Conservation (phyloP, 2,888 invertebrate species). For the Brachypterus glaber region DNA sequence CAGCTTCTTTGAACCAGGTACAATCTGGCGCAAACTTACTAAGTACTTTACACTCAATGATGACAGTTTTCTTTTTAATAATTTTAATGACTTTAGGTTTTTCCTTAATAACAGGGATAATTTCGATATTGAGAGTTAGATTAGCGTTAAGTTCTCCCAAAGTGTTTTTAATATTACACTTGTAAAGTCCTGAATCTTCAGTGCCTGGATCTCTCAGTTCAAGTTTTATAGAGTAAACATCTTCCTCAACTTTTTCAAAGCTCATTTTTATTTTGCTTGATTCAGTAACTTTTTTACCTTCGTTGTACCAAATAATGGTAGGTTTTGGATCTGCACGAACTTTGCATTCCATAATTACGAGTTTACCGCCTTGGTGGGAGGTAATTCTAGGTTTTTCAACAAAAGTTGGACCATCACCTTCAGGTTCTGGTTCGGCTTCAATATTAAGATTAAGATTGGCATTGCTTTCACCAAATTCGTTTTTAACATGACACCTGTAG, state of each 20-base stretch:
- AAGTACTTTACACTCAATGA: conserved; percentile 88
- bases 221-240: conserved; percentile 77
- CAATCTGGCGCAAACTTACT: conserved; percentile 90
- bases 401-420: conserved; percentile 91
- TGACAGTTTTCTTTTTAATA: conserved; percentile 83
- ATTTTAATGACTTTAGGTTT: conserved; percentile 86
- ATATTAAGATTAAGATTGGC: conserved; percentile 95
- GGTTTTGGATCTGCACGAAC: conserved; percentile 70
- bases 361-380: conserved; percentile 72
- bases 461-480: conserved; percentile 93
- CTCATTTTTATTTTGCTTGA: conserved; percentile 71
- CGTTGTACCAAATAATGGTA: conserved; percentile 73
- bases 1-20: conserved; percentile 85
- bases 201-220: conserved; percentile 85
- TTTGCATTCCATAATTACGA: conserved; percentile 81
- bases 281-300: conserved; percentile 68
- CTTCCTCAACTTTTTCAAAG: conserved; percentile 62
- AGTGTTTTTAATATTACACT: conserved; percentile 93
- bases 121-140: conserved; percentile 95
- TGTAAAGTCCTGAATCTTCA: conserved; percentile 95
- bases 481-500: conserved; percentile 90
- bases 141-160: conserved; percentile 96
- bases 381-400: conserved; percentile 82
- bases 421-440: conserved; percentile 90
- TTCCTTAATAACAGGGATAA: conserved; percentile 89